Base-by-base conservation (phyloP, 2,113 vertebrate genomes). In the Stigmatopora nigra region DNA sequence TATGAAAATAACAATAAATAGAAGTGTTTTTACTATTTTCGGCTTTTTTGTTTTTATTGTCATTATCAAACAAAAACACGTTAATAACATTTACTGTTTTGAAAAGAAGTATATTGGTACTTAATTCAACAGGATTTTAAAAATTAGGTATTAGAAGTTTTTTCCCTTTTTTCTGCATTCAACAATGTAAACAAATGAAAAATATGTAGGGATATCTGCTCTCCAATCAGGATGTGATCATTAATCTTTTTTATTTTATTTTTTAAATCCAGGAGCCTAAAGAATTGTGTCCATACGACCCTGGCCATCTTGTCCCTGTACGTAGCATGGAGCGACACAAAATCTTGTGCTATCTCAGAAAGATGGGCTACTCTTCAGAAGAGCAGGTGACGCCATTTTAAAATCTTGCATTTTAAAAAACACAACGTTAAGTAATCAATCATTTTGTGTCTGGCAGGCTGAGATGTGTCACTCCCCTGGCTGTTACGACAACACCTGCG, bases 271-370 rank as follows among this genome's bases (percentile, higher is more conserved):
- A 94, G 92, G 90, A 91, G 48, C 80, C 90, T 20, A 75, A 83
- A 81, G 91, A 83, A 56, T 72, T 82, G 38, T 98, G 96, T 35
- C 94, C 94, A 0, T 92, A 90, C 25, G 92, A 98, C 69, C 73
- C 75, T 14, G 79, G 91, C 67, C 96, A 97, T 85, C 90, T 78
- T 12, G 91, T 97, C 44, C 92, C 93, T 0, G 78, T 71, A 5
- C 81, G 90, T 1, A 92, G 89, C 69, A 83, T 98, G 85, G 91
- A 92, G 69, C 92, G 81, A 72, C 96, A 98, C 76, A 81, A 89
- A 61, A 71, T 80, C 3, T 88, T 88, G 3, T 98, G 96, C 69
- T 84, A 82, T 51, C 88, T 93, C 52, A 83, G 80, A 12, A 89
- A 82, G 70, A 87, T 94, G 87, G 92, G 91, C 35, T 98, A 98